Conservation (phyloP, 2,113 vertebrate genomes). For the Pygoscelis adeliae region DNA sequence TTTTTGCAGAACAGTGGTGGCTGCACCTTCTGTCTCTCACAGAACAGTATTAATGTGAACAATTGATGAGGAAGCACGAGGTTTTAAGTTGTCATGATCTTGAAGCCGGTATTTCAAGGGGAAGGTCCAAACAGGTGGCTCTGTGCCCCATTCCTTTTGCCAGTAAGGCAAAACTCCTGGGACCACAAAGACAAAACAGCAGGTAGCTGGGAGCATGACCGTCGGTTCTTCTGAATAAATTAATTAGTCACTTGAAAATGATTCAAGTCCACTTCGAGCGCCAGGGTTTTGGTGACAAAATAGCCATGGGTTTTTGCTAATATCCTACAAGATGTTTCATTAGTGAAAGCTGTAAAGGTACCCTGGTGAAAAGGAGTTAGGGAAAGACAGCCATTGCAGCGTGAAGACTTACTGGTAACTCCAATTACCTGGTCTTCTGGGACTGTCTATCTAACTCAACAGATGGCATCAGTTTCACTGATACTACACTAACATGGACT, state of each 20-base stretch:
- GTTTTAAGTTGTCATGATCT: neutral
- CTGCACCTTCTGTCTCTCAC: neutral
- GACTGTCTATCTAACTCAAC: neutral
- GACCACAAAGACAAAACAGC: neutral
- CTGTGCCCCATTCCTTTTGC: neutral
- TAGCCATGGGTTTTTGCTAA: neutral
- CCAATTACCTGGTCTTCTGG: neutral
- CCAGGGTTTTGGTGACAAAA: neutral
- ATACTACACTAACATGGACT: slow-evolving; percentile 74
- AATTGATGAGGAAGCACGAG: neutral
- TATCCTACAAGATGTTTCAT: neutral
- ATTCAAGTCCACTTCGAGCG: neutral
- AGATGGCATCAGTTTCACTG: slow-evolving; percentile 78
- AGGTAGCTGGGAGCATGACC: neutral
- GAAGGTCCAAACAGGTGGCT: neutral
- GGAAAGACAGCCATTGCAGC: neutral
- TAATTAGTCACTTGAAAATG: neutral
- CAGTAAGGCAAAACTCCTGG: neutral
- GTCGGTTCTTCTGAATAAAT: neutral
- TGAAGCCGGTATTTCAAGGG: neutral
- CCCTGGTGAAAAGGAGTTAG: neutral
- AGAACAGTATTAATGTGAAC: neutral
- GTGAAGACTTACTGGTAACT: neutral
- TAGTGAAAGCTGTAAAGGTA: neutral
- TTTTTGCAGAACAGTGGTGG: neutral